Conservation (phyloP, 2,113 vertebrate species). For the Apodemus sylvaticus region DNA sequence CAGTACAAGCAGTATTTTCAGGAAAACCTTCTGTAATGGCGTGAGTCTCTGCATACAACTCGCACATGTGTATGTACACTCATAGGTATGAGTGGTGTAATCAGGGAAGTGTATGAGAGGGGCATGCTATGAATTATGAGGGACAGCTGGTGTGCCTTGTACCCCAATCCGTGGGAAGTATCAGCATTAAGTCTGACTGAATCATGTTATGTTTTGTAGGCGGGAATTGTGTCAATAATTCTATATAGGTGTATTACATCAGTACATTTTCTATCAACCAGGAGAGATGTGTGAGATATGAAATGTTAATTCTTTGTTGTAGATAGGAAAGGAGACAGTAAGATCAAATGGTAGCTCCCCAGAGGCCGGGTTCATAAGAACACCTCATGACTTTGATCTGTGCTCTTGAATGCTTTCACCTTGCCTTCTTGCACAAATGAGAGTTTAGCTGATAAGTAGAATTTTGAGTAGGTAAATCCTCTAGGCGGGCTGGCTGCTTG, state of each 20-base stretch:
- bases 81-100: neutral
- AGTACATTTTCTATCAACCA: neutral
- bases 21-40: neutral
- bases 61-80: neutral
- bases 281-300: neutral
- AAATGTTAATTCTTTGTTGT: neutral
- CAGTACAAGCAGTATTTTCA: neutral
- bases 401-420: neutral
- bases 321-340: neutral
- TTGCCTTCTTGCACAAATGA: neutral
- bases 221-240: neutral
- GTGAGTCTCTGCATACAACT: neutral
- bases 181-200: neutral
- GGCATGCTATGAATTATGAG: neutral
- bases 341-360: neutral
- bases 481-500: neutral
- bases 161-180: neutral
- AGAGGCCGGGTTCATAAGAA: neutral
- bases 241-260: neutral
- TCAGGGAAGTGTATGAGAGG: neutral
- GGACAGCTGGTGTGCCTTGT: neutral
- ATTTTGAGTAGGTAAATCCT: neutral
- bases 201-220: neutral
- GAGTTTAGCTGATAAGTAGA: neutral
- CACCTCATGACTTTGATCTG: neutral